phyloP scores from a whole-genome alignment of 2,888 invertebrate species.

The Pemphredon lugubris region DNA sequence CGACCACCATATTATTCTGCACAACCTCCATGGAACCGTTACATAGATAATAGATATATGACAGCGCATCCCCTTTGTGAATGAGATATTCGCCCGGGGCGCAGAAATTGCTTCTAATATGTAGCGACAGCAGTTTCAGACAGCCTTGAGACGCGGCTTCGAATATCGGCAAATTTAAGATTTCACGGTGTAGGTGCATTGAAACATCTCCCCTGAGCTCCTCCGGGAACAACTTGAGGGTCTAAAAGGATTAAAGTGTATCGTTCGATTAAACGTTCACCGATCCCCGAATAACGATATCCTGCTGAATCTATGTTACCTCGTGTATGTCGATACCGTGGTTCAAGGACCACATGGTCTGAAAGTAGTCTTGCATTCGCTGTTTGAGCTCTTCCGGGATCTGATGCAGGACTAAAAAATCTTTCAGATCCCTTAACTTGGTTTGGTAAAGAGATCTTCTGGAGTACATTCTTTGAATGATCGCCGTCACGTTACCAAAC shows the following conservation, averaged over 20 bases:
- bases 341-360: constrained; percentile 98
- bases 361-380: constrained; percentile 98
- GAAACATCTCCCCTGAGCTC: constrained; percentile 97
- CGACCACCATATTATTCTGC: constrained; percentile 97
- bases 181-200: constrained; percentile 97
- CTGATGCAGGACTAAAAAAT: constrained; percentile 96
- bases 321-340: constrained; percentile 98
- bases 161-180: constrained; percentile 96
- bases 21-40: constrained; percentile 99
- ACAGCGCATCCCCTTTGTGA: constrained; percentile 96
- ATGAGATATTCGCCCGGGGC: constrained; percentile 97
- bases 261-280: no score
- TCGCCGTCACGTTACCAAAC: constrained; percentile 98
- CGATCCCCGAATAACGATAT: not conserved
- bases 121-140: constrained; percentile 93
- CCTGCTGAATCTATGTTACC: constrained; percentile 84
- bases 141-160: constrained; percentile 97
- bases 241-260: constrained; percentile 83
- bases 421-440: constrained; percentile 97
- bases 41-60: constrained; percentile 96
- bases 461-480: constrained; percentile 98
- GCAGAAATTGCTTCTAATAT: constrained; percentile 96
- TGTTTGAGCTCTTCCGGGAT: constrained; percentile 97
- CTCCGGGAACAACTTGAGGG: constrained; percentile 97
- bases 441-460: constrained; percentile 95